These are phyloP conservation scores for Aviceda subcristata DNA, from an alignment of 2,113 vertebrate genomes.

Conservation along the genomic window DNA sequence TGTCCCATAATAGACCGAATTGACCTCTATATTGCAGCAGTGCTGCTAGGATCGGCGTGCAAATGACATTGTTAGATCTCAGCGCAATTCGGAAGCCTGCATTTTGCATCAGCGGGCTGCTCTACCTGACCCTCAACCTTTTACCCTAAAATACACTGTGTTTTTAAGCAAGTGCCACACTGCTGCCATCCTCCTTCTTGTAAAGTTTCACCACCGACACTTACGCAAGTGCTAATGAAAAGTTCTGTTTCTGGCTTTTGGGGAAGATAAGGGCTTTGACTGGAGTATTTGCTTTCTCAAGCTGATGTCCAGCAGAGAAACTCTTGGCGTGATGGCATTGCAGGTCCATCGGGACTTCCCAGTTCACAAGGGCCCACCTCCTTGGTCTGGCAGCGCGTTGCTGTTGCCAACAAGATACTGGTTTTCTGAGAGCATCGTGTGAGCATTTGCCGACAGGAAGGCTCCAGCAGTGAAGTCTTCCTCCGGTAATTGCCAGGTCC, in stretches of 20 bases:
- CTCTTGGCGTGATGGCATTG: neutral
- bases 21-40: slow-evolving; percentile 43
- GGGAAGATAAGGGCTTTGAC: neutral
- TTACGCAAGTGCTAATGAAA: neutral
- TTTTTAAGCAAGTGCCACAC: neutral
- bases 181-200: neutral
- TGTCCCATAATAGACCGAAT: slow-evolving; percentile 19
- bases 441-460: neutral
- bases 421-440: accelerated
- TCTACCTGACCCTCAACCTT: neutral
- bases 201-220: neutral
- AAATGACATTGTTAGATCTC: neutral
- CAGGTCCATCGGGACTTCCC: neutral
- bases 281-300: neutral
- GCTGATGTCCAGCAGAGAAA: neutral
- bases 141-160: neutral
- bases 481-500: neutral
- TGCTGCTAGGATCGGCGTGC: neutral
- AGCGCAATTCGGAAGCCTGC: neutral
- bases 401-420: neutral
- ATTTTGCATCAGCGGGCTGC: neutral
- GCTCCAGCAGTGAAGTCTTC: neutral
- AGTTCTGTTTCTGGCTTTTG: neutral
- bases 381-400: neutral
- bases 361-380: neutral